Conservation (phyloP, 1,140 invertebrate genomes). For the Drosophila pruinosa region DNA sequence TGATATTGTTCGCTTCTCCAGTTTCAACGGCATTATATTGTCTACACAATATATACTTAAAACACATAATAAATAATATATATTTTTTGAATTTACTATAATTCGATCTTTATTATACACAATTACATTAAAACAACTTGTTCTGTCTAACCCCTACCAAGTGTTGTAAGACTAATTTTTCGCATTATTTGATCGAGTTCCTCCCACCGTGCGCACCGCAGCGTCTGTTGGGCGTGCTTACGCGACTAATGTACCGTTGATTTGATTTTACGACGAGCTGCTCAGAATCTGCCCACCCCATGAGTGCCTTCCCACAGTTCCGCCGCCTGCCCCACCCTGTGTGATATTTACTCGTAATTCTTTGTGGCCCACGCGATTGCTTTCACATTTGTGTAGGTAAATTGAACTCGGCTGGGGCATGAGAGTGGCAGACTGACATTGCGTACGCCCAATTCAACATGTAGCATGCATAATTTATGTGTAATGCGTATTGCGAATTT, state of each 20-base stretch:
- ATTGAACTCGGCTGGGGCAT: slow-evolving; percentile 5
- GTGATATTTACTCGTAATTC: slow-evolving; percentile 24
- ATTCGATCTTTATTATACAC: no score
- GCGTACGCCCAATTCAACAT: slow-evolving; percentile 23
- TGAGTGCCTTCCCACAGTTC: no score
- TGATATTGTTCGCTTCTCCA: no score
- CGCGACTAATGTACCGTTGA: slow-evolving; percentile 62
- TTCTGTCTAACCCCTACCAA: no score
- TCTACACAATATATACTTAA: no score
- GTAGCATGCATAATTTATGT: slow-evolving; percentile 47
- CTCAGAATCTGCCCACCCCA: background rate
- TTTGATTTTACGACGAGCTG: slow-evolving; percentile 66
- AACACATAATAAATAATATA: no score
- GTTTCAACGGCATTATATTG: no score
- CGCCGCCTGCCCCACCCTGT: background rate
- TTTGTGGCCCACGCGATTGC: slow-evolving; percentile 40
- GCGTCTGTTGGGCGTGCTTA: slow-evolving; percentile 1
- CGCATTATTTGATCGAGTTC: background rate
- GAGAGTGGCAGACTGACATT: background rate
- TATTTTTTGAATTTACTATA: no score
- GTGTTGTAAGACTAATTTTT: background rate
- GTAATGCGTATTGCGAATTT: background rate
- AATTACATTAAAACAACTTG: no score
- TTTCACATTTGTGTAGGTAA: slow-evolving; percentile 32
- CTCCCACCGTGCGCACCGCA: slow-evolving; percentile 1